Base-by-base conservation (phyloP, 1,140 invertebrate genomes). In the Drusus annulatus region DNA sequence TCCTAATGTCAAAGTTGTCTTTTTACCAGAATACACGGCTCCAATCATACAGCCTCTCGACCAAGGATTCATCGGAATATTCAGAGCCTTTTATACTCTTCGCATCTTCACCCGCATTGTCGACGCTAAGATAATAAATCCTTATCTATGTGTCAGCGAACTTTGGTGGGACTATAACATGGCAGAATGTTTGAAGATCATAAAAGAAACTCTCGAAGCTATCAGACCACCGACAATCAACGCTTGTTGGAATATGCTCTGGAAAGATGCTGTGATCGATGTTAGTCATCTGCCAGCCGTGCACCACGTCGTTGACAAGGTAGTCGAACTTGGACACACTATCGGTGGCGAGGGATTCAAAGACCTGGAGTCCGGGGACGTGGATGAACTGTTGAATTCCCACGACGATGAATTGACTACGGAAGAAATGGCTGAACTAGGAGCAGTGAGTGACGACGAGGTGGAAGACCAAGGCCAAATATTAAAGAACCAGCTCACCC, bases 1-100 rank as follows among this genome's bases (percentile, higher is more conserved):
- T 81, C 84, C 82, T 80, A 85, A 87, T 81, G 84, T 90, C 5
- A 86, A 87, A 84, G 80, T 91, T 5, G 78, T 84, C 54, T 90
- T 88, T 85, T 84, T 89, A 19, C 87, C 89, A 51, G 81, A 86
- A 56, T 90, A 90, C 78, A 88, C 86, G 6, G 90, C 90, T 17
- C 85, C 85, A n/a, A 83, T 88, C 51, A 77, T 91, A 36, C 88
- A 91, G 84, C 88, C 88, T 23, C 36, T 82, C 17, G 81, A 82
- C 21, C 81, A 80, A 77, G 81, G 81, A 2, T 21, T 80, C 15
- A 60, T 73, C 3, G 17, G 36, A 62, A n/a, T 56, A 15, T 77
- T 82, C 56, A 80, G 74, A 28, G 19, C 63, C 6, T 76, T 74
- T 60, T 80, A 82, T 62, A 77, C 78, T 19, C 76, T 76, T 16